These are phyloP conservation scores for Elaphurus davidianus DNA, from an alignment of 2,113 vertebrate genomes.

Conservation along the genomic window DNA sequence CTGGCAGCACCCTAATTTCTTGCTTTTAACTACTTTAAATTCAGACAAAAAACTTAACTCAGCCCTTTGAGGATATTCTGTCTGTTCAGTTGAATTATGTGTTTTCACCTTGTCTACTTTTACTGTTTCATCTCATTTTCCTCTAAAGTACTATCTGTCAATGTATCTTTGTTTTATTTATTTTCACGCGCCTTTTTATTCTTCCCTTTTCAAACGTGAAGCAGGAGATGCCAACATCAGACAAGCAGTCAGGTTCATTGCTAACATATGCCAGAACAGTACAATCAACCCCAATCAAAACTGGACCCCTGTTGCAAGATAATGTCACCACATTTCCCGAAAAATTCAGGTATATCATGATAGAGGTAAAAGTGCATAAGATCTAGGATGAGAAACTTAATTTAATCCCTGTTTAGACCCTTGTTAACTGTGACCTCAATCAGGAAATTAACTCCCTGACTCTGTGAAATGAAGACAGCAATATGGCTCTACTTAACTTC, in stretches of 20 bases:
- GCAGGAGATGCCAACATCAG: neutral
- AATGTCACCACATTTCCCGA: neutral
- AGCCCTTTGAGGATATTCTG: slow-evolving; percentile 48
- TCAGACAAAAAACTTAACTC: slow-evolving; percentile 52
- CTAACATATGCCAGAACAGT: neutral
- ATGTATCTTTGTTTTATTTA: slow-evolving; percentile 58
- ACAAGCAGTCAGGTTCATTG: neutral
- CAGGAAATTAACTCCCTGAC: neutral
- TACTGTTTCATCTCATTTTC: slow-evolving; percentile 61
- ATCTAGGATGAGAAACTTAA: slow-evolving; percentile 3
- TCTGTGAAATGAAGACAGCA: slow-evolving; percentile 16
- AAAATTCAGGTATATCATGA: neutral
- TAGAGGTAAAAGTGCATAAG: neutral
- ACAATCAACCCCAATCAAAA: neutral
- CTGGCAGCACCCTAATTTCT: neutral
- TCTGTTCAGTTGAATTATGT: slow-evolving; percentile 58
- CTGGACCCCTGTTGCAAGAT: neutral
- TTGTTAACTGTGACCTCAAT: slow-evolving; percentile 26
- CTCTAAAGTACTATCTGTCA: slow-evolving; percentile 53
- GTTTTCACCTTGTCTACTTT: slow-evolving; percentile 55
- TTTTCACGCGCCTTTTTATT: slow-evolving; percentile 54
- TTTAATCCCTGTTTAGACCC: neutral
- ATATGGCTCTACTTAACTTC: neutral
- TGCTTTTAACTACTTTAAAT: slow-evolving; percentile 62
- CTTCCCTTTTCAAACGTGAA: slow-evolving; percentile 41